phyloP scores from a whole-genome alignment of 2,113 vertebrate genomes.

The Bostrychus sinensis region DNA sequence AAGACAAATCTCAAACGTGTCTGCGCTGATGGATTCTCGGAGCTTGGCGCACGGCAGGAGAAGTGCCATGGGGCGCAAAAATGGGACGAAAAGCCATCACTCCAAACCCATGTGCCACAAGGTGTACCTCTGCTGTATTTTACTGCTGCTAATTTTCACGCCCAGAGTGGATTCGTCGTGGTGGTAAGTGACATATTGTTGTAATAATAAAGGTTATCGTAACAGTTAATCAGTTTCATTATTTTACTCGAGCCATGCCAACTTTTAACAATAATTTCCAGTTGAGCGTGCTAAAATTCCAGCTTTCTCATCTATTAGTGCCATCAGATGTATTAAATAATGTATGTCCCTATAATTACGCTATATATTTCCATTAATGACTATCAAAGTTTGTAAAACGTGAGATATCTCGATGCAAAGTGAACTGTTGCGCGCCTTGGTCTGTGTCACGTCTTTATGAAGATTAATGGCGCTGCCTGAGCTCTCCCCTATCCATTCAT shows the following conservation, averaged over 20 bases:
- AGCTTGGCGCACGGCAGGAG: conserved; percentile 61
- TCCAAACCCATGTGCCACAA: conserved; percentile 66
- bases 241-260: too few relatives aligned
- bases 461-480: conserved; percentile 63
- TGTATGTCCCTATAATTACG: too few relatives aligned
- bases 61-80: conserved; percentile 66
- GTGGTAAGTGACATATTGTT: conserved; percentile 83
- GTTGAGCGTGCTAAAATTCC: too few relatives aligned
- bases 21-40: conserved; percentile 65
- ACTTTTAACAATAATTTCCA: too few relatives aligned
- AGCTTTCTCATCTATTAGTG: too few relatives aligned
- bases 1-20: conserved; percentile 53
- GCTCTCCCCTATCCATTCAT: conserved; percentile 62
- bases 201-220: too few relatives aligned
- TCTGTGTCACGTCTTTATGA: conserved; percentile 53
- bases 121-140: conserved; percentile 75
- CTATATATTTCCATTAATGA: too few relatives aligned
- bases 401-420: conserved; percentile 17
- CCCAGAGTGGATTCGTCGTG: conserved; percentile 91
- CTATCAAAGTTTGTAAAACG: background rate
- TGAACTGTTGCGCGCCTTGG: conserved; percentile 39
- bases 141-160: conserved; percentile 89
- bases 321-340: too few relatives aligned
- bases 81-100: conserved; percentile 60
- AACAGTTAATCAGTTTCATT: too few relatives aligned